Evolutionary conservation across 2,113 vertebrate species (phyloP), one percentile per base, ranked within the genome.

Genomic region (Pipa parva): DNA sequence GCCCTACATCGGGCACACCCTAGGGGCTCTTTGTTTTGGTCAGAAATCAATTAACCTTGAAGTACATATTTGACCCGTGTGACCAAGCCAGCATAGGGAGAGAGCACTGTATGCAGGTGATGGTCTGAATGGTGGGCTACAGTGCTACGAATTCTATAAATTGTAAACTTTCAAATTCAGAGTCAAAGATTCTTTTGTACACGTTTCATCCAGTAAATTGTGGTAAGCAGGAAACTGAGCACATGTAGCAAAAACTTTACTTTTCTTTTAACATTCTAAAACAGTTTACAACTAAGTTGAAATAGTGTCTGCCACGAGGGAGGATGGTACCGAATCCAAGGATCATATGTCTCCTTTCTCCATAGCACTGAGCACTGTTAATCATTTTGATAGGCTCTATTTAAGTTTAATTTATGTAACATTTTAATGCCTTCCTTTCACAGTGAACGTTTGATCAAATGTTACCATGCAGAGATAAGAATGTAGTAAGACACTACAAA

Each of bases 321-420:
- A 56, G 51, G 37, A 42, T 21, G 63, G 37, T 15, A 39, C 51
- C n/a, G 24, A 20, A 21, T 25, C 7, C 7, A 9, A 39, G 2
- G 39, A 18, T 49, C 42, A 58, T 57, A 48, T 37, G 42, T 58
- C 54, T 58, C 31, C 13, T 67, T 28, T 58, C 27, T 67, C 63
- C 33, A 18, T 29, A 36, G 8, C 8, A 26, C 51, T 7, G 54
- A 25, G 54, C 28, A 58, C 49, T 67, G 54, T 58, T 67, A 58
- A 67, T 67, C 63, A 58, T 58, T 64, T 48, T 67, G 63, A 67
- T 67, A 49, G 54, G 63, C 39, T 67, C 63, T 56, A 58, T 49
- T 49, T 58, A 67, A 67, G 63, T 49, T 52, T 39, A 58, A 58
- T 58, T 67, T 67, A 58, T 42, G 52, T 67, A 56, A 67, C 52